Conservation (phyloP, 2,888 invertebrate genomes). For the Callyntrura sp. region DNA sequence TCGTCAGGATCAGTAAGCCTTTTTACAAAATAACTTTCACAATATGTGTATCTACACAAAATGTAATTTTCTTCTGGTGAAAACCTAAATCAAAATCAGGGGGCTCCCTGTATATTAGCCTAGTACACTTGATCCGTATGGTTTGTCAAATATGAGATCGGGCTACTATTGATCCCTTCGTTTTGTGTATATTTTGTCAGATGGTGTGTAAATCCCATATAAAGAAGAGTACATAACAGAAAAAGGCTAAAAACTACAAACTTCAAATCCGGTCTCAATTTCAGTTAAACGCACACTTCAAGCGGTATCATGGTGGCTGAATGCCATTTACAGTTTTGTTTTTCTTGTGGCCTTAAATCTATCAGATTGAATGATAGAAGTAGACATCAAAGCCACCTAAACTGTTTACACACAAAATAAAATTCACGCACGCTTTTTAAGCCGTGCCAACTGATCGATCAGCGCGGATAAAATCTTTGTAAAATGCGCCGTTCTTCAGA, state of each 20-base stretch:
- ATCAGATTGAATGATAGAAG: too few species aligned
- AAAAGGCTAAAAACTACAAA: constrained; percentile 52
- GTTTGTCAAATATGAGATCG: neutral
- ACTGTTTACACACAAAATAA: constrained; percentile 1
- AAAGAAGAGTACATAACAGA: constrained; percentile 20
- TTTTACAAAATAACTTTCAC: constrained; percentile 32
- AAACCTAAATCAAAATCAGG: constrained; percentile 36
- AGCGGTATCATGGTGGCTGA: neutral
- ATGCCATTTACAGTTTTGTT: neutral
- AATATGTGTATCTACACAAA: neutral
- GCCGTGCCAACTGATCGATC: constrained; percentile 22
- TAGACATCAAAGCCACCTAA: neutral
- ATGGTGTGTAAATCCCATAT: constrained; percentile 70
- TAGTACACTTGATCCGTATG: constrained; percentile 27
- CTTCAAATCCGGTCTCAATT: neutral
- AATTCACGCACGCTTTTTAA: neutral
- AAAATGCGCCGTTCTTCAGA: neutral
- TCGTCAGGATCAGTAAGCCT: neutral
- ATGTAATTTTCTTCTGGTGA: neutral
- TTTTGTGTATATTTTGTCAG: constrained; percentile 71
- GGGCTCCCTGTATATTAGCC: neutral
- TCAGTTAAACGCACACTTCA: neutral
- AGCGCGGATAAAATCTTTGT: neutral
- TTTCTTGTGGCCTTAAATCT: constrained; percentile 20
- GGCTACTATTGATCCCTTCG: neutral